Conservation (phyloP, 2,797 vertebrate genomes). For the Taeniopygia guttata region DNA sequence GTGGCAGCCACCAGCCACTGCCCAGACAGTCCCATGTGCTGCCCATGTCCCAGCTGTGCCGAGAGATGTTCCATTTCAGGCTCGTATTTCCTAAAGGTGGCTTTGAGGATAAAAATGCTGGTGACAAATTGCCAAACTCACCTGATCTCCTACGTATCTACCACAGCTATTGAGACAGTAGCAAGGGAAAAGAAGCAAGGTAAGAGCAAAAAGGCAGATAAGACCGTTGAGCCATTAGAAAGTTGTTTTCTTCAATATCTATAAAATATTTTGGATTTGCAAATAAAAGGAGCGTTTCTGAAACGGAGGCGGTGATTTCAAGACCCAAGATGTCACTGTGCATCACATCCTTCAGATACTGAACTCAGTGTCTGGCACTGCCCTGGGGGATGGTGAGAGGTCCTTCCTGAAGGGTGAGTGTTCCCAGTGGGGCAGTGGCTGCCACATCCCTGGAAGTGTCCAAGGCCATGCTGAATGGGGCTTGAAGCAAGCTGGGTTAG, state of each 20-base stretch:
- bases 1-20: neutral
- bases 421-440: neutral
- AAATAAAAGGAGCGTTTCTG: neutral
- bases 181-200: neutral
- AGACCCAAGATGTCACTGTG: neutral
- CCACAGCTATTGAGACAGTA: neutral
- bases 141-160: neutral
- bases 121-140: neutral
- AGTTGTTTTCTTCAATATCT: neutral
- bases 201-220: neutral
- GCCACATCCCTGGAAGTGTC: neutral
- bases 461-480: neutral
- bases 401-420: neutral
- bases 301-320: neutral
- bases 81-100: neutral
- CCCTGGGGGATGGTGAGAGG: neutral
- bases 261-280: neutral
- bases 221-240: neutral
- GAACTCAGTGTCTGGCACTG: rapidly evolving
- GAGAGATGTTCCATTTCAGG: neutral
- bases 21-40: neutral
- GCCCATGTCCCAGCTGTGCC: rapidly evolving
- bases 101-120: neutral
- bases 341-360: neutral
- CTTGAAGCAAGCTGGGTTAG: neutral